Evolutionary conservation across 2,113 vertebrate species (phyloP), one percentile per base, ranked within the genome.

Genomic region (Cynoglossus semilaevis): DNA sequence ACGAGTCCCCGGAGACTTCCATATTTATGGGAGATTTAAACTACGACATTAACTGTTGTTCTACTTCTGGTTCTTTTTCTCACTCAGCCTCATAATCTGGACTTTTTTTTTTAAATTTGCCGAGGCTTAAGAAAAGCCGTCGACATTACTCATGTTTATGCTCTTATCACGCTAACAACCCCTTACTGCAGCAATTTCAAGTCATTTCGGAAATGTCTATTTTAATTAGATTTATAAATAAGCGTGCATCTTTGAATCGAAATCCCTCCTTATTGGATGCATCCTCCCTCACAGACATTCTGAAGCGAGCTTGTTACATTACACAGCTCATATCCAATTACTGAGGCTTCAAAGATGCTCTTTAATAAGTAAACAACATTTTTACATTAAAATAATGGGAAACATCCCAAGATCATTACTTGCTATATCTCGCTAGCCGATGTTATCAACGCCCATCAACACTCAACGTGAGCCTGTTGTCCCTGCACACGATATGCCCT

Each of bases 401-500:
- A 29, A 29, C 22, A 6, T 29, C 22, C 22, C 22, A 29, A 29
- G 22, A 29, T 29, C 22, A 29, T 29, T 29, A 29, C 3, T 6
- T 29, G 22, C 22, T 29, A 6, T 29, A 29, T 29, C 22, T 29
- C 22, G 6, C 22, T 29, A 2, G 2, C 22, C 22, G 22, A 29
- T 6, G 22, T 29, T 29, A 29, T 29, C 6, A 6, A 29, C 22
- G 22, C 22, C 22, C 22, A 6, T 29, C 2, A 29, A 29, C 22
- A 29, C 22, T 29, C 22, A 29, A 29, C 22, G 3, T 29, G 6
- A 29, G 22, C 22, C 22, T 4, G 22, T 29, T 29, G 22, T 29
- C 22, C 6, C 22, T 74, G 46, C 72, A 73, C 75, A 72, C 47
- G 53, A 49, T 70, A 65, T 59, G 78, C 77, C 82, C 79, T 85